Evolutionary conservation across 2,113 vertebrate species (phyloP), one percentile per base, ranked within the genome.

Genomic region (Varanus komodoensis): DNA sequence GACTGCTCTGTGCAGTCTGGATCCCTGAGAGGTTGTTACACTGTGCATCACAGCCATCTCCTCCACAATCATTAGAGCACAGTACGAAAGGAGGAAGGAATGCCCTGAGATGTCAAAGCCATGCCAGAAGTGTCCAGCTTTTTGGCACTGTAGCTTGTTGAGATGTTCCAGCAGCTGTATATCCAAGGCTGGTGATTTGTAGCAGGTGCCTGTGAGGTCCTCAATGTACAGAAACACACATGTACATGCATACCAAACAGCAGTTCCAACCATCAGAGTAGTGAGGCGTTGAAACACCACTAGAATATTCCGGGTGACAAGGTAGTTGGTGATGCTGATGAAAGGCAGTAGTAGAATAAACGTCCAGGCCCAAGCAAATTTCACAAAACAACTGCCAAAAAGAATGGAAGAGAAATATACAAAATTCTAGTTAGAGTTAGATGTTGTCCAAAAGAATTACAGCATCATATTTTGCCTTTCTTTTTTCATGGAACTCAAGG

Each of bases 61-160:
- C 92, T 99, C 99, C 92, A 98, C 82, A 8, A 99, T 99, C 93
- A 99, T 96, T 78, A 99, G 98, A 0, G 98, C 92, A 0, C 98
- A 99, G 96, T 98, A 99, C 0, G 98, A 90, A 90, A 99, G 98
- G 89, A 99, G 98, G 91, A 99, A 99, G 84, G 97, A 98, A 96
- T 99, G 99, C 21, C 99, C 99, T 0, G 99, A 99, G 95, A 99
- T 99, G 97, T 99, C 99, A 1, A 97, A 98, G 84, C 98, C 98
- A 0, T 95, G 15, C 99, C 99, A 99, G 52, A 97, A 94, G 32
- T 98, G 97, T 0, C 98, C 97, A 19, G 96, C 96, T 32, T 50
- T 88, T 68, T 91, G 97, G 96, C 99, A 99, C n/a, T 94, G 94
- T 2, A 87, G 90, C 94, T 98, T 99, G 86, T 91, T 96, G 2